A percentile compares a stretch with the other conserved stretches of the same genome.
Conservation (phyloP, 2,888 invertebrate species). For the Amiota communis region DNA sequence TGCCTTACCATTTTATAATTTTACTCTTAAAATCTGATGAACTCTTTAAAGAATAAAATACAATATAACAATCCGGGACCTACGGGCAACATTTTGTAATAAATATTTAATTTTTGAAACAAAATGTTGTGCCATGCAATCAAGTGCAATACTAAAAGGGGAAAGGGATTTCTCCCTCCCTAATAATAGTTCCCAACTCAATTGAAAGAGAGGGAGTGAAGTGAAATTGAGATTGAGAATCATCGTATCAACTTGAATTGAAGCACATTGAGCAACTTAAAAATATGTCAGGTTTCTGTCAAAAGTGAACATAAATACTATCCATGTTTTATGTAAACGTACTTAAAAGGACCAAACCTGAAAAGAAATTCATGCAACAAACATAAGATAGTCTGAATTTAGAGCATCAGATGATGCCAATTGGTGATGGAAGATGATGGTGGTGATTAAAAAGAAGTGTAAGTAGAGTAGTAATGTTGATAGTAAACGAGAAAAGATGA, state of each 20-base stretch:
- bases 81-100: too few species aligned
- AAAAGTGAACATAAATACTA: conserved; percentile 65
- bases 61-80: too few species aligned
- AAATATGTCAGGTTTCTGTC: conserved; percentile 63
- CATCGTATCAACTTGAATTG: neutral
- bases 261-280: conserved; percentile 44
- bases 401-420: conserved; percentile 31
- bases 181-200: too few species aligned
- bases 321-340: too few species aligned
- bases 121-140: too few species aligned
- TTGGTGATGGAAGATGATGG: neutral
- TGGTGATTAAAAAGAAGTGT: conserved; percentile 9
- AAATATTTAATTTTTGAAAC: too few species aligned
- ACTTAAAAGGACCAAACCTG: conserved; percentile 40
- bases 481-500: neutral
- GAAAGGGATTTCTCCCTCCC: too few species aligned
- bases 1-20: too few species aligned
- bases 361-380: conserved; percentile 28
- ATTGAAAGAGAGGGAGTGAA: too few species aligned
- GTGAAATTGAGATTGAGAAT: conserved; percentile 12
- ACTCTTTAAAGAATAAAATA: too few species aligned
- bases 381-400: neutral
- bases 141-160: too few species aligned
- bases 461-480: neutral
- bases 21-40: too few species aligned